Percentiles rank a stretch among this genome's conserved stretches.
These are phyloP conservation scores for Numenius arquata DNA, from an alignment of 2,113 vertebrate species.

Conservation along the genomic window DNA sequence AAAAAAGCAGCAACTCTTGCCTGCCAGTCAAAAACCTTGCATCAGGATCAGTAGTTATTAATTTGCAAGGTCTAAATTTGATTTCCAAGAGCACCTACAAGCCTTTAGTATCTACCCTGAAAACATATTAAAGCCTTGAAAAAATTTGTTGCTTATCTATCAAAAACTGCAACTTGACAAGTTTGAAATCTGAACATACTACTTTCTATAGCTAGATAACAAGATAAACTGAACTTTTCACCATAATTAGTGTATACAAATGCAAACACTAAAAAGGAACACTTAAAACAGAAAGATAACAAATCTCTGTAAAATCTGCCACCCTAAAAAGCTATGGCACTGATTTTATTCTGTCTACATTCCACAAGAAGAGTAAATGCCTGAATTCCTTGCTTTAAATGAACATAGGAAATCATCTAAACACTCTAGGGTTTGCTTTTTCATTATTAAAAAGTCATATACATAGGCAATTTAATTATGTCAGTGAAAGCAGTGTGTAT, in stretches of 20 bases:
- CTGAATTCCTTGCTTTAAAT: slow-evolving; percentile 22
- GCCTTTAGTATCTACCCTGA: background rate
- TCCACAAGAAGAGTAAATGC: background rate
- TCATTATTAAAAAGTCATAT: slow-evolving; percentile 31
- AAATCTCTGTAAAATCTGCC: background rate
- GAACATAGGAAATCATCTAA: slow-evolving; percentile 33
- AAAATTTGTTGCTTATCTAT: background rate
- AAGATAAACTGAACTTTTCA: background rate
- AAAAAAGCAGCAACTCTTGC: background rate
- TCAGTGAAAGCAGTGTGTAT: background rate
- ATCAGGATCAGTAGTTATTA: background rate
- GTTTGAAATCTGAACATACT: background rate
- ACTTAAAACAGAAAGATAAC: background rate
- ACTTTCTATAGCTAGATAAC: background rate
- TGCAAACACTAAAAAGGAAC: background rate
- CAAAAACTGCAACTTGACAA: background rate
- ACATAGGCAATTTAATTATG: slow-evolving; percentile 35
- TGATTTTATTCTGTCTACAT: background rate
- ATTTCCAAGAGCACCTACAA: background rate
- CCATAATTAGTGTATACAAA: background rate
- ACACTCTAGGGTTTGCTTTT: slow-evolving; percentile 5
- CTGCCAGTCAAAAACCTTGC: background rate
- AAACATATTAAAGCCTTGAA: background rate
- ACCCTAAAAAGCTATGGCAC: background rate
- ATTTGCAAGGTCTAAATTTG: background rate